These are phyloP conservation scores for Nezara viridula DNA, from an alignment of 2,888 invertebrate species.

Conservation along the genomic window DNA sequence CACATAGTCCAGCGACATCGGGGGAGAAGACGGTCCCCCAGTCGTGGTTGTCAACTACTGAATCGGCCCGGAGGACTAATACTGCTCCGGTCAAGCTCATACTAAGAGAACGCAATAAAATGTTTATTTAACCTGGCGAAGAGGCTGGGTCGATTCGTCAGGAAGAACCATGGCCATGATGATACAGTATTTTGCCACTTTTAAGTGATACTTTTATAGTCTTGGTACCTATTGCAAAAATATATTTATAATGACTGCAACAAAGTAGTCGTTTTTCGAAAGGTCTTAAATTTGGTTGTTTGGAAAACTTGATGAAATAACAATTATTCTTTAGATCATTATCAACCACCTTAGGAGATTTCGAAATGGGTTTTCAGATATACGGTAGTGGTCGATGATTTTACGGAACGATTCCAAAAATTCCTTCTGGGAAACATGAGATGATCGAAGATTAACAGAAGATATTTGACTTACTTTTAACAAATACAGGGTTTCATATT, in stretches of 20 bases:
- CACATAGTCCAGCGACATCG: slow-evolving; percentile 55
- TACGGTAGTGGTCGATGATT: not conserved
- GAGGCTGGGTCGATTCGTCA: not conserved
- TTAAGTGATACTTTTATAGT: not conserved
- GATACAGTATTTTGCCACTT: not conserved
- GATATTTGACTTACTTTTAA: not conserved
- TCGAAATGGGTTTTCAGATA: not conserved
- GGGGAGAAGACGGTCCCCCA: slow-evolving; percentile 53
- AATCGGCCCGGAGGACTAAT: not conserved
- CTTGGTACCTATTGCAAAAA: not conserved
- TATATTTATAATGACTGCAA: not conserved
- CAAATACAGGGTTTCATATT: not conserved
- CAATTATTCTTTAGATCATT: not conserved
- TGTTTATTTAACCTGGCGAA: not conserved
- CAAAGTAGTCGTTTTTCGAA: not conserved
- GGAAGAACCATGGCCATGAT: not conserved
- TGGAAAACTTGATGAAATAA: not conserved
- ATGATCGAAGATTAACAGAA: not conserved
- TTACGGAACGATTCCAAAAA: not conserved
- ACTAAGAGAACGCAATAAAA: not conserved
- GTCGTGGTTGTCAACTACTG: not conserved
- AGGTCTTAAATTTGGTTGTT: not conserved
- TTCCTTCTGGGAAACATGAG: not conserved
- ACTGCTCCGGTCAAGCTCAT: not conserved
- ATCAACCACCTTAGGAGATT: not conserved